These are phyloP conservation scores for Spisula subtruncata DNA, from an alignment of 2,888 invertebrate species.

Conservation along the genomic window DNA sequence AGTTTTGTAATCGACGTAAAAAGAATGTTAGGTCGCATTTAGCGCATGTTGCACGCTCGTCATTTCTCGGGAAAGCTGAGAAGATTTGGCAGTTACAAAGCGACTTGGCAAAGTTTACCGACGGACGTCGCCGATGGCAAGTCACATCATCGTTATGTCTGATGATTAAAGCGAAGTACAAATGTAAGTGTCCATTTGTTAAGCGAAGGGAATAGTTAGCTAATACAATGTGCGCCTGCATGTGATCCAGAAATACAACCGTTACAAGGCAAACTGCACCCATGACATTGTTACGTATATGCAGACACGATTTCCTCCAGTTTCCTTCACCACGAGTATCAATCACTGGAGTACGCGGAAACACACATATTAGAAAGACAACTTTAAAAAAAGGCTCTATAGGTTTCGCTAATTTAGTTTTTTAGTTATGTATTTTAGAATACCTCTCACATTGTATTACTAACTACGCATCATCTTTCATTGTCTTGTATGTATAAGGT, in stretches of 20 bases:
- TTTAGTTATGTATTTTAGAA: too few relatives aligned
- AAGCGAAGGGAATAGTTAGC: neutral
- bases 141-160: neutral
- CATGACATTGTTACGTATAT: too few relatives aligned
- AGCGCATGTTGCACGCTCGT: neutral
- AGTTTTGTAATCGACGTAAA: neutral
- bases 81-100: conserved; percentile 3
- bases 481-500: too few relatives aligned
- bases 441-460: too few relatives aligned
- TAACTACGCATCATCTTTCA: too few relatives aligned
- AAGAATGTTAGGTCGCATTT: neutral
- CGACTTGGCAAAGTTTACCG: conserved; percentile 9
- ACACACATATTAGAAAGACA: too few relatives aligned
- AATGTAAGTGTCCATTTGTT: neutral
- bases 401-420: too few relatives aligned
- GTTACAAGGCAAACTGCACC: neutral
- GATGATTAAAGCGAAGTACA: neutral
- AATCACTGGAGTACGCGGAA: too few relatives aligned
- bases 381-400: too few relatives aligned
- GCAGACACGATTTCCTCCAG: too few relatives aligned
- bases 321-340: too few relatives aligned
- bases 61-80: neutral
- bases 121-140: neutral
- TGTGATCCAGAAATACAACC: neutral
- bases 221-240: neutral